Evolutionary conservation across 2,888 invertebrate genomes (phyloP).

Genomic region (Tiphia femorata): DNA sequence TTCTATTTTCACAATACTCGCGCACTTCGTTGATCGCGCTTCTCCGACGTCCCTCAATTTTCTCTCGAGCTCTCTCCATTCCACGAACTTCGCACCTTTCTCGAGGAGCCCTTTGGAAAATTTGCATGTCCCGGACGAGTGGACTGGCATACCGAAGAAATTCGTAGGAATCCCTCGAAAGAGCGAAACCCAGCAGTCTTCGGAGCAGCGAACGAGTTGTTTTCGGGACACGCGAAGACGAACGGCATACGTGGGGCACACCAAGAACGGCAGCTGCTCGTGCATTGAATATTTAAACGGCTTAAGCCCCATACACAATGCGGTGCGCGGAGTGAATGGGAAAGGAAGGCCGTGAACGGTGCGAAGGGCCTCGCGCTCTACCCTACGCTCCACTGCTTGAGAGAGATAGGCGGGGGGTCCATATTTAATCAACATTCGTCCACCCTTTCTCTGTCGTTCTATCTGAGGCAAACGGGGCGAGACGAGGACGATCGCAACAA

Average conservation of each 20-base stretch:
- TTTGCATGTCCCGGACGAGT: no score
- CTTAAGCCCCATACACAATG: constrained; percentile 48
- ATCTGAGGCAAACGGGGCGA: not conserved
- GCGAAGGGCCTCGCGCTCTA: constrained; percentile 20
- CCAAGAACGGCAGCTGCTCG: constrained; percentile 50
- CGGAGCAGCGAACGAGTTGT: constrained; percentile 39
- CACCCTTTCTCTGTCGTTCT: not conserved
- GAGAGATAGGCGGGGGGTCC: constrained; percentile 44
- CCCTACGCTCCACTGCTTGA: constrained; percentile 31
- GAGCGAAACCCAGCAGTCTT: constrained; percentile 1
- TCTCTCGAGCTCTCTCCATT: no score
- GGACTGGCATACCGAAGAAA: constrained; percentile 32
- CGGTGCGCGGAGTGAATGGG: constrained; percentile 35
- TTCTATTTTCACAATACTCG: no score
- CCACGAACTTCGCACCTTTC: no score
- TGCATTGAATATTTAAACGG: constrained; percentile 61
- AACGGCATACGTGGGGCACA: constrained; percentile 50
- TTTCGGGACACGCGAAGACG: constrained; percentile 52
- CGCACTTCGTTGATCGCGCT: no score
- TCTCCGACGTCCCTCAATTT: no score
- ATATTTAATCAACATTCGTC: constrained; percentile 53
- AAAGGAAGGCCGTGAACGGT: constrained; percentile 30
- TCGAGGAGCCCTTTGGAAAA: no score
- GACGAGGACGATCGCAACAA: no score
- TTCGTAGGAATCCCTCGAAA: constrained; percentile 12